A percentile compares a stretch with the other conserved stretches of the same genome.
These are phyloP conservation scores for Novumbra hubbsi DNA, from an alignment of 2,797 vertebrate genomes.

Conservation along the genomic window DNA sequence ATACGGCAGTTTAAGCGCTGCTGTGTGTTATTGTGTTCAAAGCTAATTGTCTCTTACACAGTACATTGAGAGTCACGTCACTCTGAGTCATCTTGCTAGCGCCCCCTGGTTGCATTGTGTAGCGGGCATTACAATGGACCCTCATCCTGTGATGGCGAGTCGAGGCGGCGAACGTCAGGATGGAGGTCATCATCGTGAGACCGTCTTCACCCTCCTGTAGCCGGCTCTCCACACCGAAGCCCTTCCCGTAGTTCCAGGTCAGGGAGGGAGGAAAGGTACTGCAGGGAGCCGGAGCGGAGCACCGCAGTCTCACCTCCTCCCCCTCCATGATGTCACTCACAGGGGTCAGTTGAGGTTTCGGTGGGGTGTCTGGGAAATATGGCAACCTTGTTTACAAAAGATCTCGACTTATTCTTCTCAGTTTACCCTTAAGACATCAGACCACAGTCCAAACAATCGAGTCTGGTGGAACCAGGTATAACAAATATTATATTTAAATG, in stretches of 20 bases:
- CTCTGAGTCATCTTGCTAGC: not conserved
- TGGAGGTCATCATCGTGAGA: conserved; percentile 8
- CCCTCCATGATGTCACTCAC: not conserved
- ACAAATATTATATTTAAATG: not conserved
- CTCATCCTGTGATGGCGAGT: not conserved
- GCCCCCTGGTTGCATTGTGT: not conserved
- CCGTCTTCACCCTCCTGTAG: conserved; percentile 14
- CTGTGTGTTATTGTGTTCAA: not conserved
- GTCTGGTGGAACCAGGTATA: not conserved
- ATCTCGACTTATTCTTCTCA: too few species aligned
- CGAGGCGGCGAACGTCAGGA: conserved; percentile 16
- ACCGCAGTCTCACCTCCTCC: not conserved
- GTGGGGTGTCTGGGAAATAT: not conserved
- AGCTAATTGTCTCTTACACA: conserved; percentile 9
- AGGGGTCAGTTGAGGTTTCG: not conserved
- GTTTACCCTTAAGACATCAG: too few species aligned
- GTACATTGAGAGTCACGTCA: conserved; percentile 7
- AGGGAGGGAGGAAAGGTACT: not conserved
- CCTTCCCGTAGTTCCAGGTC: not conserved
- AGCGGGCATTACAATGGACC: conserved; percentile 14
- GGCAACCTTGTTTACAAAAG: too few species aligned
- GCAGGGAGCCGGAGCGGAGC: conserved; percentile 1
- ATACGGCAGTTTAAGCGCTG: not conserved
- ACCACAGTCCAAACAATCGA: too few species aligned
- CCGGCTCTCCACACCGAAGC: not conserved